Evolutionary conservation across 1,140 invertebrate genomes (phyloP).

Genomic region (Papilio xuthus): DNA sequence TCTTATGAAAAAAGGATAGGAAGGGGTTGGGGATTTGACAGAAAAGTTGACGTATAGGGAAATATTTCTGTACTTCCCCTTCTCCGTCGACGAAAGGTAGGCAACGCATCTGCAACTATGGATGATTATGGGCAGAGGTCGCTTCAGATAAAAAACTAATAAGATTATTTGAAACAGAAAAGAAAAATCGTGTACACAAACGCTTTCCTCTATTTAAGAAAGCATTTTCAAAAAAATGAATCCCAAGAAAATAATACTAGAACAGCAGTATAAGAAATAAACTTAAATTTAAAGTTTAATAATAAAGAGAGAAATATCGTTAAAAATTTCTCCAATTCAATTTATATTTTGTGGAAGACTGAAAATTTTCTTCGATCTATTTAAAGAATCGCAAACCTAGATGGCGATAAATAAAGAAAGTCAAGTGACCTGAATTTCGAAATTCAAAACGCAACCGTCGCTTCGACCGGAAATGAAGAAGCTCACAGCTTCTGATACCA

Average conservation of each 20-base stretch:
- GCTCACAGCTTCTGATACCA: conserved; percentile 72
- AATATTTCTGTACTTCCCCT: too few relatives aligned
- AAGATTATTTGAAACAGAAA: conserved; percentile 17
- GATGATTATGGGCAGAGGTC: too few relatives aligned
- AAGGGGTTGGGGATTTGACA: too few relatives aligned
- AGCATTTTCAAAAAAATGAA: neutral
- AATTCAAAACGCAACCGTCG: conserved; percentile 74
- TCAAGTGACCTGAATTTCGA: conserved; percentile 61
- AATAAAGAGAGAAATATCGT: neutral
- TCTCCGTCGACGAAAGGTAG: too few relatives aligned
- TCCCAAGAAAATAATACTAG: neutral
- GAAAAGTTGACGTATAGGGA: too few relatives aligned
- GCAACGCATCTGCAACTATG: too few relatives aligned
- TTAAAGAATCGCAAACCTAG: conserved; percentile 1
- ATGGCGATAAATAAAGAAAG: conserved; percentile 26
- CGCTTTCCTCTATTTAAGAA: too few relatives aligned
- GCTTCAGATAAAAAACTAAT: too few relatives aligned
- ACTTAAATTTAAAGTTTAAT: neutral
- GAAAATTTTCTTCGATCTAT: conserved; percentile 22
- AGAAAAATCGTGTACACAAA: neutral
- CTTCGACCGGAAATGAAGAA: conserved; percentile 76
- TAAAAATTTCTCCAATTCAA: neutral
- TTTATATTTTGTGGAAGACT: conserved; percentile 15
- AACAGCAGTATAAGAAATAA: neutral
- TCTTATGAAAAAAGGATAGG: too few relatives aligned